Evolutionary conservation across 2,888 invertebrate genomes (phyloP).

Genomic region (Byasa hedistus): DNA sequence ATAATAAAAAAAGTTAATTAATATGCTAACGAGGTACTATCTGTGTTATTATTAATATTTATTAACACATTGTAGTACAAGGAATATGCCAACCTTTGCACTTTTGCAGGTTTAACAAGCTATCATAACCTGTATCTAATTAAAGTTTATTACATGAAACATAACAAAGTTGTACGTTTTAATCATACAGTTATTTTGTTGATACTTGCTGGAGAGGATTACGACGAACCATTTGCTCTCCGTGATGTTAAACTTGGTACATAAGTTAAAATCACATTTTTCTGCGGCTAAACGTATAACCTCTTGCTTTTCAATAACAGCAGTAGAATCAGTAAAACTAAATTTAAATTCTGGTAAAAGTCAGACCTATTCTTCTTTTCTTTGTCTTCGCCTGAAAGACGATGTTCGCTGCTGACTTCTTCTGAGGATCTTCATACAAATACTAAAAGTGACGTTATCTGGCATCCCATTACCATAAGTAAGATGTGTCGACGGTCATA

Average conservation of each 20-base stretch:
- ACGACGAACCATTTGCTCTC: not conserved
- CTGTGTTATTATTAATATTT: constrained; percentile 11
- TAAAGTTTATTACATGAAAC: constrained; percentile 20
- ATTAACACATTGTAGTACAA: constrained; percentile 12
- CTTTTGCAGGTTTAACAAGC: constrained; percentile 18
- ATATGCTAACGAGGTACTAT: constrained; percentile 17
- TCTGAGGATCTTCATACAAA: no score
- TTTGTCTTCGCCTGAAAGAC: no score
- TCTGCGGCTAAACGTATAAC: no score
- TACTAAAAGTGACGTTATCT: no score
- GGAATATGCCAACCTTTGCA: constrained; percentile 19
- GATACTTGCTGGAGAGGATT: not conserved
- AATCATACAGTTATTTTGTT: constrained; percentile 6
- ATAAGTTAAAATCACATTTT: not conserved
- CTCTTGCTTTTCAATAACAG: no score
- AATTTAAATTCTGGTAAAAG: no score
- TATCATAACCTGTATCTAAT: constrained; percentile 16
- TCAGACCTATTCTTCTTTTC: no score
- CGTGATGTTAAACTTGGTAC: not conserved
- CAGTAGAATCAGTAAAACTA: no score
- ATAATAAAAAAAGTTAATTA: not conserved
- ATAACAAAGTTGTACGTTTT: constrained; percentile 22
- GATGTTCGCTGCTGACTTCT: no score
- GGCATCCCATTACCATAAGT: not conserved
- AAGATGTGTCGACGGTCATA: not conserved